Evolutionary conservation across 2,797 vertebrate species (phyloP).

Genomic region (Enteromius thamalakanensis): DNA sequence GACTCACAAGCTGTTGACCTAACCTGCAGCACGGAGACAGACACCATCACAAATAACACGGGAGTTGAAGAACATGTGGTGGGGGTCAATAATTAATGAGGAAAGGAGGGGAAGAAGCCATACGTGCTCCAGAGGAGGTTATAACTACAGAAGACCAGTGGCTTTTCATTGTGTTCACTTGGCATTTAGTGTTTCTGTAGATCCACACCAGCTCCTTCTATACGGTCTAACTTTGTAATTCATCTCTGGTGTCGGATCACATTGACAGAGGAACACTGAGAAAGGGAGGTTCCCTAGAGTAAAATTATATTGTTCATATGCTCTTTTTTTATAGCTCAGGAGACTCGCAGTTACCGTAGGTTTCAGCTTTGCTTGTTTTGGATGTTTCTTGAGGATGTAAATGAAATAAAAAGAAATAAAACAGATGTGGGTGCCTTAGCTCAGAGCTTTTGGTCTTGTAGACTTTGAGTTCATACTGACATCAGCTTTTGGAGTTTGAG

Average conservation of each 20-base stretch:
- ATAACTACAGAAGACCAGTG: slow-evolving; percentile 27
- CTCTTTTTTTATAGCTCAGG: background rate
- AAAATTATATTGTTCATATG: background rate
- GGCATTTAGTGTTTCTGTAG: slow-evolving; percentile 36
- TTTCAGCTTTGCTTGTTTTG: background rate
- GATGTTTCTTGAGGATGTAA: background rate
- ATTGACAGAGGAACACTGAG: slow-evolving; percentile 7
- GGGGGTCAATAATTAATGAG: slow-evolving; percentile 54
- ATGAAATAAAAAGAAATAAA: background rate
- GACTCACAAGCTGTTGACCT: slow-evolving; percentile 44
- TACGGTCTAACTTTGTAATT: slow-evolving; percentile 23
- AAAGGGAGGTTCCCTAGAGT: background rate
- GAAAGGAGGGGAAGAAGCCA: slow-evolving; percentile 34
- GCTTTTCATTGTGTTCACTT: slow-evolving; percentile 32
- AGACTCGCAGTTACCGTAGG: background rate
- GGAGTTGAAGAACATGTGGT: slow-evolving; percentile 44
- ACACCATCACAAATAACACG: slow-evolving; percentile 21
- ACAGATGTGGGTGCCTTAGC: background rate
- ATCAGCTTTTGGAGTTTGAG: no score
- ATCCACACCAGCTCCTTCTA: slow-evolving; percentile 17
- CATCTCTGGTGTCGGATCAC: slow-evolving; percentile 4
- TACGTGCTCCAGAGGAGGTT: slow-evolving; percentile 40
- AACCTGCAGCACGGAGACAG: slow-evolving; percentile 40
- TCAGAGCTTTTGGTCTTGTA: background rate
- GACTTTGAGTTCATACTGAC: background rate